These are phyloP conservation scores for Vanessa tameamea DNA, from an alignment of 1,140 invertebrate genomes.

Conservation along the genomic window DNA sequence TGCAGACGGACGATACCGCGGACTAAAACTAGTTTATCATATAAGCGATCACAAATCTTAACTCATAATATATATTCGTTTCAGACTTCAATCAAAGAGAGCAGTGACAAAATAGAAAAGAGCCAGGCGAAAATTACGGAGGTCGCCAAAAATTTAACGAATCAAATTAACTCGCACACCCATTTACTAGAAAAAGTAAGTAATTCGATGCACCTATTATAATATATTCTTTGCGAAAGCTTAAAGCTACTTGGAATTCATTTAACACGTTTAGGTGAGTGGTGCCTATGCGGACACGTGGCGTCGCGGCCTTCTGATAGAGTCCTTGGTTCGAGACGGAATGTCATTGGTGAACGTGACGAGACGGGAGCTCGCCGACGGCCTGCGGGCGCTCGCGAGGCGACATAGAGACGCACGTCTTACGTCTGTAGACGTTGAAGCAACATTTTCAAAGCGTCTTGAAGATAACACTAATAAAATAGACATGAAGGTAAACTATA, in stretches of 20 bases:
- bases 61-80: constrained; percentile 34
- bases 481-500: constrained; percentile 56
- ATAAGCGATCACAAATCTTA: too few relatives aligned
- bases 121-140: constrained; percentile 62
- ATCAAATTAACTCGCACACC: constrained; percentile 60
- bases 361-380: constrained; percentile 80
- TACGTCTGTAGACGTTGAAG: constrained; percentile 58
- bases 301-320: constrained; percentile 75
- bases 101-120: constrained; percentile 64
- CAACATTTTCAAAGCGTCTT: constrained; percentile 53
- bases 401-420: constrained; percentile 62
- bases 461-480: constrained; percentile 67
- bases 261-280: constrained; percentile 69
- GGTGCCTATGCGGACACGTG: constrained; percentile 82
- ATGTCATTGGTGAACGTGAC: constrained; percentile 80
- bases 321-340: constrained; percentile 76
- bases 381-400: constrained; percentile 75
- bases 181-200: constrained; percentile 71
- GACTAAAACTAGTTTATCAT: too few relatives aligned
- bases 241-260: constrained; percentile 21
- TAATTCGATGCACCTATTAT: not conserved
- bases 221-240: not conserved
- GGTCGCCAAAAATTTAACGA: constrained; percentile 65
- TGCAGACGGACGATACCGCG: too few relatives aligned
- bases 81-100: constrained; percentile 68